Base-by-base conservation (phyloP, 2,797 vertebrate species). In the Sardinella longiceps region DNA sequence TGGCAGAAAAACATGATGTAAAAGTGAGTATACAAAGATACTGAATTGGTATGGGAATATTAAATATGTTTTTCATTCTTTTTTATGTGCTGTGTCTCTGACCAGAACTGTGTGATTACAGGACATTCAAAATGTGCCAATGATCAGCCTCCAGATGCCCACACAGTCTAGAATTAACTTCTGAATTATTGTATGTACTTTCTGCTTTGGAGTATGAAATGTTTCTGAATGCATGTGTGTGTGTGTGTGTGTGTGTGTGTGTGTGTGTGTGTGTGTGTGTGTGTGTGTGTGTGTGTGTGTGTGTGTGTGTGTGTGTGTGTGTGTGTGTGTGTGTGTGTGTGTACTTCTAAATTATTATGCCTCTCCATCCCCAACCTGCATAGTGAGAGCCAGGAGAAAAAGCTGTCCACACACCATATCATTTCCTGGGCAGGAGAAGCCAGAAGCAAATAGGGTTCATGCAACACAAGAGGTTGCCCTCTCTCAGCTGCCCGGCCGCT, bases 231-330 rank as follows among this genome's bases (percentile, higher is more conserved):
- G 51, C 20, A 23, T 53, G 10, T 58, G 18, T 20, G 56, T 20
- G 56, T 58, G 56, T 25, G 4, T 56, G 51, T 56, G 51, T 56
- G 7, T 56, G 53, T n/a, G 51, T 56, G 51, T 56, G 51, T 56
- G 53, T 56, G 53, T n/a, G 53, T 56, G 53, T 56, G 53, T 56
- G 53, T 56, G 53, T 56, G 53, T 56, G 53, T 56, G 53, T 56
- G 53, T 56, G 53, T 56, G 53, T 56, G 7, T 56, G 53, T 56
- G 5, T 12, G 6, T 56, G 53, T 56, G 53, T 56, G 11, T 56
- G 53, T 56, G 5, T 63, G 10, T 12, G 60, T 63, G 60, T 63
- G 60, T 63, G 25, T 63, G 60, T 30, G 25, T 63, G 60, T 63
- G 60, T 63, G 60, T 63, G 25, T 28, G 25, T 28, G 25, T 63